A percentile compares a stretch with the other conserved stretches of the same genome.
Evolutionary conservation across 1,140 invertebrate species (phyloP).

Genomic region (Hyposmocoma kahamanoa): DNA sequence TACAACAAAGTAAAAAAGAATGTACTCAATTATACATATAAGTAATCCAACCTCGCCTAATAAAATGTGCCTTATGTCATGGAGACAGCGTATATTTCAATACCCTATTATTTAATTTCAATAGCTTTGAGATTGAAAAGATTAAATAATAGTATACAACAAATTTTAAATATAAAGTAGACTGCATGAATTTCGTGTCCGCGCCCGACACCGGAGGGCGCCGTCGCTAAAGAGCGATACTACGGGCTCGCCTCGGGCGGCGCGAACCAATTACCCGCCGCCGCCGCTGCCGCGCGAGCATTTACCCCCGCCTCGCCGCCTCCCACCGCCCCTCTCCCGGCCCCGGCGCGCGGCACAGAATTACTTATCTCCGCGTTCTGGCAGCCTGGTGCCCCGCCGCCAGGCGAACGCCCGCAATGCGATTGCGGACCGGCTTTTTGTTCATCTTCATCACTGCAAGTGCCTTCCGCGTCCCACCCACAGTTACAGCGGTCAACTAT

Average conservation of each 20-base stretch:
- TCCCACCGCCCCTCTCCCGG: constrained; percentile 13
- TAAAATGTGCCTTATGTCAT: no score
- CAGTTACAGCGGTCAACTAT: not conserved
- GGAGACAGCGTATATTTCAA: no score
- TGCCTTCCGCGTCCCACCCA: constrained; percentile 12
- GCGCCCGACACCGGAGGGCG: constrained; percentile 62
- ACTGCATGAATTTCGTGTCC: constrained; percentile 29
- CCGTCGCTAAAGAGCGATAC: constrained; percentile 76
- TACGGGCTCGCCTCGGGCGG: constrained; percentile 73
- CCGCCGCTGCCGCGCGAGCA: constrained; percentile 61
- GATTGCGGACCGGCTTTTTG: constrained; percentile 46
- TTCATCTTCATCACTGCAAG: constrained; percentile 12
- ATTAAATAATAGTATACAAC: no score
- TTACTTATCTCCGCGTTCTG: constrained; percentile 52
- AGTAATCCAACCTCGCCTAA: no score
- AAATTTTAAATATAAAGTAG: no score
- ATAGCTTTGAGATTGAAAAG: no score
- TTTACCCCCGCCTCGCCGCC: constrained; percentile 40
- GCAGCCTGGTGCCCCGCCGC: constrained; percentile 49
- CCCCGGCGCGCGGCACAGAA: constrained; percentile 22
- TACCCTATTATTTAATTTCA: no score
- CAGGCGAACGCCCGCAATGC: constrained; percentile 58
- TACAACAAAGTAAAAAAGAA: no score
- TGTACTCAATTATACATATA: no score
- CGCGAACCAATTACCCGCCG: constrained; percentile 70